Conservation (phyloP, 2,113 vertebrate species). For the Gopherus evgoodei region DNA sequence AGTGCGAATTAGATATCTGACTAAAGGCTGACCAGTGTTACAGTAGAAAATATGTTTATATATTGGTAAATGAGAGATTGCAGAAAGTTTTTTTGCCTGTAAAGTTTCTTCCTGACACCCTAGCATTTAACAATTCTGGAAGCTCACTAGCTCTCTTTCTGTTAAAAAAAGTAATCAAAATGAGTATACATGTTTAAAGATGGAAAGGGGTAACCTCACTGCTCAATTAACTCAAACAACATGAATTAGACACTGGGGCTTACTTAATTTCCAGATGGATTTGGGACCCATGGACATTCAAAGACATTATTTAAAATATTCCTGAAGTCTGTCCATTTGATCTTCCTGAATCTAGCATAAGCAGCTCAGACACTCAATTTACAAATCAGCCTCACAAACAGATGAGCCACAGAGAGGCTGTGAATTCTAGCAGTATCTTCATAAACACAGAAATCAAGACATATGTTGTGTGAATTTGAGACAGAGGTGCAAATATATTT, state of each 20-base stretch:
- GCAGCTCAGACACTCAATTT: not conserved
- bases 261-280: not conserved
- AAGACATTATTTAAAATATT: not conserved
- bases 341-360: not conserved
- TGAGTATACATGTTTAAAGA: not conserved
- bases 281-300: not conserved
- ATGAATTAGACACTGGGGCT: not conserved
- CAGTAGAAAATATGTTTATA: not conserved
- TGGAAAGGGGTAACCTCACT: not conserved
- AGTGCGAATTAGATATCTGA: not conserved
- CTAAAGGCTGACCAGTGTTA: not conserved
- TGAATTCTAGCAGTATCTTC: not conserved
- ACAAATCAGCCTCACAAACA: not conserved
- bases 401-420: not conserved
- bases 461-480: not conserved
- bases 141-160: not conserved
- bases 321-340: not conserved
- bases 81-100: not conserved
- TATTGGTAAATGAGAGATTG: not conserved
- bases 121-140: not conserved
- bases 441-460: not conserved
- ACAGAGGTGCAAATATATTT: not conserved
- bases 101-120: not conserved
- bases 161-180: not conserved
- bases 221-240: not conserved